Base-by-base conservation (phyloP, 2,888 invertebrate genomes). In the Halictus quadricinctus region DNA sequence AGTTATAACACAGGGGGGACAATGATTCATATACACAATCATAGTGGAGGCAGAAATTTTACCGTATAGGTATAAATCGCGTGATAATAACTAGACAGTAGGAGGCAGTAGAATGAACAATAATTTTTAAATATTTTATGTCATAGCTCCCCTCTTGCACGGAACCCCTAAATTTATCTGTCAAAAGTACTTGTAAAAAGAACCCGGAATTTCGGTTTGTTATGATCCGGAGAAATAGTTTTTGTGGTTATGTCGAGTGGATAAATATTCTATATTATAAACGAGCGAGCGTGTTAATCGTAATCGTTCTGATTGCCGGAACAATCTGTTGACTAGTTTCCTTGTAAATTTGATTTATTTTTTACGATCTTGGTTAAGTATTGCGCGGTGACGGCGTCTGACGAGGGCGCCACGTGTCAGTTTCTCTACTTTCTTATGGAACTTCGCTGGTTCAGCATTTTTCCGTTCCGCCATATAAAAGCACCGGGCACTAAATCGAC, bases 341-440 rank as follows among this genome's bases (percentile, higher is more conserved):
- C 18, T 64, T 41, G 50, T 58, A 79, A 86, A 70, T 82, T 85
- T 80, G 80, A 78, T 80, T 85, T 78, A 77, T 79, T 82, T 85
- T 79, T 72, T 75, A 82, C 72, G 43, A 78, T 75, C 77, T 85
- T 78, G 86, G 77, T 72, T 75, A 77, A 81, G 81, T 75, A 60
- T 86, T 46, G 82, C 66, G 58, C 64, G 80, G 50, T 83, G 78
- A 86, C 84, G 79, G 89, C 86, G 81, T 89, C 87, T 69, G 82
- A 89, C 85, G 93, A 93, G 93, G 93, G 94, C 94, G 94, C 93
- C 93, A 94, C 93, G 91, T 90, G 92, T 92, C 92, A 84, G 81
- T 87, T 82, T 88, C 81, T 84, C 87, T 81, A 86, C 88, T 91
- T 90, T 92, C 90, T 91, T 90, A 88, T 87, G 84, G 89, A 86